A percentile compares a stretch with the other conserved stretches of the same genome.
phyloP scores from a whole-genome alignment of 1,140 invertebrate species.

The Proctacanthus coquilletti region DNA sequence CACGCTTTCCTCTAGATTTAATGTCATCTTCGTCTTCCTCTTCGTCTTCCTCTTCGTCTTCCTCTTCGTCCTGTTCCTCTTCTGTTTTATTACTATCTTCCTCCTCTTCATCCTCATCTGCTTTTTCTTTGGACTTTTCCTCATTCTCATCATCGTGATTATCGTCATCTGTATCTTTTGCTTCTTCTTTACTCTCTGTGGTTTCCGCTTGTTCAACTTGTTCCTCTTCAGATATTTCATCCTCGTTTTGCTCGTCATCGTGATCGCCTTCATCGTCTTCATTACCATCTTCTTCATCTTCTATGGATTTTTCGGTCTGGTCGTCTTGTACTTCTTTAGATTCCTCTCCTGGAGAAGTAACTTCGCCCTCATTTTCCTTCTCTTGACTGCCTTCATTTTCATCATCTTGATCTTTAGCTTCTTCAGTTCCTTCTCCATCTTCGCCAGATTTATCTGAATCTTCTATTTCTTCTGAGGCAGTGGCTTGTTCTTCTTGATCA shows the following conservation, averaged over 20 bases:
- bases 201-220: conserved; percentile 5
- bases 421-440: conserved; percentile 9
- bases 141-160: neutral
- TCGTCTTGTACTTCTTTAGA: conserved; percentile 7
- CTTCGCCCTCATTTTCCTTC: conserved; percentile 22
- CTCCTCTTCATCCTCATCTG: conserved; percentile 29
- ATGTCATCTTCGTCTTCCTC: neutral
- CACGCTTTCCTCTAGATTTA: neutral
- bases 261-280: conserved; percentile 14
- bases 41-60: conserved; percentile 5
- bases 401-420: conserved; percentile 10
- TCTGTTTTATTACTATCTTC: conserved; percentile 10
- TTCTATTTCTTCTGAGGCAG: conserved; percentile 16
- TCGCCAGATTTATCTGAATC: conserved; percentile 4
- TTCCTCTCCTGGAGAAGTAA: conserved; percentile 9
- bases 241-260: conserved; percentile 24
- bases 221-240: conserved; percentile 11
- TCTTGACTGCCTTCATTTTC: conserved; percentile 12
- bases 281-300: conserved; percentile 11
- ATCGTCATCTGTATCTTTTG: neutral
- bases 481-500: conserved; percentile 8
- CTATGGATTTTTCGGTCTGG: conserved; percentile 14
- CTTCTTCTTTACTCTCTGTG: conserved; percentile 11
- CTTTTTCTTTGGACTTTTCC: conserved; percentile 17
- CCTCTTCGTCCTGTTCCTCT: conserved; percentile 5